Evolutionary conservation across 2,888 invertebrate species (phyloP).

Genomic region (Druceiella hillmani): DNA sequence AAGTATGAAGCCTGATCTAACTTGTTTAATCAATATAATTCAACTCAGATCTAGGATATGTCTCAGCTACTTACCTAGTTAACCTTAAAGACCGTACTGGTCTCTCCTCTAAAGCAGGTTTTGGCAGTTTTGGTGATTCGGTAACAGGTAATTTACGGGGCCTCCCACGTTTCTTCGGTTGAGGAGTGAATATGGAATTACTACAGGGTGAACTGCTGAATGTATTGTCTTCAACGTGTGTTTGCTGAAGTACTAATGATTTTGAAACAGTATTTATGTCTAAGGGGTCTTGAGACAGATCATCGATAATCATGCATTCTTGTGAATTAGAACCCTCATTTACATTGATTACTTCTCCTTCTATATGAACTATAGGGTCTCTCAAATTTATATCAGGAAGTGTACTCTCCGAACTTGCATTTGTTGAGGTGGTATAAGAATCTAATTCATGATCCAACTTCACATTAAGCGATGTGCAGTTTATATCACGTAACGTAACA

Average conservation of each 20-base stretch:
- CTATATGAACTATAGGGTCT: constrained; percentile 31
- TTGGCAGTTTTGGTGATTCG: constrained; percentile 36
- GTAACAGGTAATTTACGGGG: constrained; percentile 42
- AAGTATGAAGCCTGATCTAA: no score
- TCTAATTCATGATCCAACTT: constrained; percentile 23
- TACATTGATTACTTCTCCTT: constrained; percentile 41
- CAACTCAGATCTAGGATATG: not conserved
- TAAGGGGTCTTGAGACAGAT: constrained; percentile 43
- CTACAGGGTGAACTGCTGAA: no score
- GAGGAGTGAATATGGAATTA: no score
- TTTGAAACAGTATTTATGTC: constrained; percentile 37
- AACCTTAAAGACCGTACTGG: constrained; percentile 44
- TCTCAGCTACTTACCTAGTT: constrained; percentile 34
- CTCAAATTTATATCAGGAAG: constrained; percentile 30
- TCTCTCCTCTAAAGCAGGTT: constrained; percentile 43
- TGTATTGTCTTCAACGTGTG: no score
- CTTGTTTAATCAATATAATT: constrained; percentile 8
- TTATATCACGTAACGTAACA: constrained; percentile 34
- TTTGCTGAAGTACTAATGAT: no score
- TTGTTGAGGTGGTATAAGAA: constrained; percentile 34
- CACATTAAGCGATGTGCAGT: constrained; percentile 24
- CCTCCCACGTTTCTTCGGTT: constrained; percentile 45
- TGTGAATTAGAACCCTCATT: constrained; percentile 45
- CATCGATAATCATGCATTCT: constrained; percentile 37
- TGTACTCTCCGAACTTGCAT: no score